Percentiles rank a stretch among this genome's conserved stretches.
Evolutionary conservation across 23 tunicate species (phyloP).

Genomic region (Aplidium turbinatum): DNA sequence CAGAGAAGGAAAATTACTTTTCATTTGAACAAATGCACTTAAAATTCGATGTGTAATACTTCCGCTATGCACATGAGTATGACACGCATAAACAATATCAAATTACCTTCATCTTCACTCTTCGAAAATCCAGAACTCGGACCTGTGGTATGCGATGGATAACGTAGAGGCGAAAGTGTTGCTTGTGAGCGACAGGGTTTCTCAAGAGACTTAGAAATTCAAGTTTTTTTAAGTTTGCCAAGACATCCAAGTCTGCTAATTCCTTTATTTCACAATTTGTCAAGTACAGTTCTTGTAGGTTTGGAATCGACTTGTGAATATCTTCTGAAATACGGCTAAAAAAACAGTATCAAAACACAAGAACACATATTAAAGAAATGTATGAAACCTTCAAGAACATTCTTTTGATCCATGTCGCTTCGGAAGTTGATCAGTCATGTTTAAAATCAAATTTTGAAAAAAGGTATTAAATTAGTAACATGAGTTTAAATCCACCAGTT

Average conservation of each 20-base stretch:
- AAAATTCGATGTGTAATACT: too few relatives aligned
- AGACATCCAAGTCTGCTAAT: constrained; percentile 58
- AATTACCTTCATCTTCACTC: constrained; percentile 63
- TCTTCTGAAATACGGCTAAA: constrained; percentile 68
- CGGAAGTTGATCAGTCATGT: not conserved
- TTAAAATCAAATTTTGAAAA: not conserved
- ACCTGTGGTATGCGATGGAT: constrained; percentile 69
- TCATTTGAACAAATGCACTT: too few relatives aligned
- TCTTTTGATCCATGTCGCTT: not conserved
- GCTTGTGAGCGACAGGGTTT: constrained; percentile 66
- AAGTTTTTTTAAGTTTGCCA: constrained; percentile 68
- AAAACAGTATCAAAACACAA: not conserved
- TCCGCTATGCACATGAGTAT: too few relatives aligned
- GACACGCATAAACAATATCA: too few relatives aligned
- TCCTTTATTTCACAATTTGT: constrained; percentile 90
- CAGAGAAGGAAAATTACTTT: too few relatives aligned
- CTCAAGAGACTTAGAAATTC: constrained; percentile 77
- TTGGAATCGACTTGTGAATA: constrained; percentile 64
- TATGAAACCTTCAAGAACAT: not conserved
- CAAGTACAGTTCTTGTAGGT: constrained; percentile 68
- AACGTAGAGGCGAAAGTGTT: constrained; percentile 72
- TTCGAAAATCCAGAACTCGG: constrained; percentile 82
- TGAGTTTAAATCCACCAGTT: too few relatives aligned
- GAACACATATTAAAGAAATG: not conserved
- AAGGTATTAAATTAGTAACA: not conserved